Base-by-base conservation (phyloP, 2,888 invertebrate species). In the Drosophila mimetica region DNA sequence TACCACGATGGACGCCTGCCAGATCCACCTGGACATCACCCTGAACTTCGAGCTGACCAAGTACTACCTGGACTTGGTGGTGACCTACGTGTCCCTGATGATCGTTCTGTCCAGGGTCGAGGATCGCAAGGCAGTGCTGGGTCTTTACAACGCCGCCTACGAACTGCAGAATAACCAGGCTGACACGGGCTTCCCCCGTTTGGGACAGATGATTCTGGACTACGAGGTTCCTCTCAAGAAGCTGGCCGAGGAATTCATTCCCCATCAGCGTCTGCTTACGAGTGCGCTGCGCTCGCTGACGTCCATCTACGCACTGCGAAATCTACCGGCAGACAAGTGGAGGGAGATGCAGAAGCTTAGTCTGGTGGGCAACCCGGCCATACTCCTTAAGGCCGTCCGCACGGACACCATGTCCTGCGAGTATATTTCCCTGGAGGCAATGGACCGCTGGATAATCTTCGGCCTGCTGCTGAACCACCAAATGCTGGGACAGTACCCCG, bases 391-490 rank as follows among this genome's bases (percentile, higher is more conserved):
- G 91, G 98, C 99, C 4, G 96, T 98, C 0, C 96, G 97, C 82
- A 98, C 98, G 0, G 98, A 98, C 82, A 97, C 96, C 20, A 98
- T 99, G 94, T 98, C 99, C 2, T 99, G 99, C 92, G 99, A 99
- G 93, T 99, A 97, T 91, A 92, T 99, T 51, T 98, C 99, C 1
- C 92, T 99, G 66, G 99, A 99, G 89, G 94, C 95, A 37, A 95
- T 99, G 93, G 99, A 99, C 90, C 94, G 97, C 87, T 99, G 99
- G 98, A 96, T 99, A 25, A 96, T 99, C 79, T 96, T 99, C 91
- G 98, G 99, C 0, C 95, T 98, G 88, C 94, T 98, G 74, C 92
- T 99, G 37, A 97, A 98, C 89, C 98, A 98, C 91, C 96, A 96
- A 88, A 95, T 95, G 91, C 92, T 99, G 37, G 96, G 96, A 76